phyloP scores from a whole-genome alignment of 23 tunicate species.

The Styela plicata region DNA sequence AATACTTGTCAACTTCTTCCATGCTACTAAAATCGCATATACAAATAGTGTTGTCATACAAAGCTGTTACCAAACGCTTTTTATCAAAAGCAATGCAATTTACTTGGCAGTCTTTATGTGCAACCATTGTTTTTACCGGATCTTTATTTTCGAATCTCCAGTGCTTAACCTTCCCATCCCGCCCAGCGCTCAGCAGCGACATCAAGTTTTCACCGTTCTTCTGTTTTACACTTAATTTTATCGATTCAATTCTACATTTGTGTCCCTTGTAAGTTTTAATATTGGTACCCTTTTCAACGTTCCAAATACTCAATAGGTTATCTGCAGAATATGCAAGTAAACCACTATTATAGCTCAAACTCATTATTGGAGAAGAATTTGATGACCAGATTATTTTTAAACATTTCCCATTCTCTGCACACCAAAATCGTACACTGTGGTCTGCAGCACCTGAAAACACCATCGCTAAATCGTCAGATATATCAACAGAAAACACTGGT shows the following conservation, averaged over 20 bases:
- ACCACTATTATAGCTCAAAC: slow-evolving; percentile 11
- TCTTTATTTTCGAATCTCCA: slow-evolving; percentile 6
- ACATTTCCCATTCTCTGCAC: background rate
- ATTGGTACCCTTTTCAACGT: background rate
- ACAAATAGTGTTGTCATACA: slow-evolving; percentile 55
- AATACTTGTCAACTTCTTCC: slow-evolving; percentile 1
- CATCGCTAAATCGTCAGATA: slow-evolving; percentile 34
- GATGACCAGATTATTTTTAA: slow-evolving; percentile 20
- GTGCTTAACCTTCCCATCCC: slow-evolving; percentile 28
- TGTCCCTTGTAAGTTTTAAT: slow-evolving; percentile 17
- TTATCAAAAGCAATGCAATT: slow-evolving; percentile 59
- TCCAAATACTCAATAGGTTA: slow-evolving; percentile 7
- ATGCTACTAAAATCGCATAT: slow-evolving; percentile 60
- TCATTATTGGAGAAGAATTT: slow-evolving; percentile 25
- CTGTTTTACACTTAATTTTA: slow-evolving; percentile 1
- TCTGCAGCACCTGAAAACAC: slow-evolving; percentile 77
- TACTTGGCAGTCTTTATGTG: slow-evolving; percentile 43
- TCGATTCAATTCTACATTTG: slow-evolving; percentile 21
- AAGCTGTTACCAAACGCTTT: slow-evolving; percentile 63
- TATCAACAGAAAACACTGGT: slow-evolving; percentile 64
- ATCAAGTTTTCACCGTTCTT: background rate
- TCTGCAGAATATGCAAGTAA: slow-evolving; percentile 15
- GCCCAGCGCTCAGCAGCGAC: slow-evolving; percentile 31
- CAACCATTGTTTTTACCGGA: slow-evolving; percentile 13
- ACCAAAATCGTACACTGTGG: slow-evolving; percentile 32